Percentiles rank a stretch among this genome's conserved stretches.
These are phyloP conservation scores for Geotrypetes seraphini DNA, from an alignment of 2,797 vertebrate genomes.

Conservation along the genomic window DNA sequence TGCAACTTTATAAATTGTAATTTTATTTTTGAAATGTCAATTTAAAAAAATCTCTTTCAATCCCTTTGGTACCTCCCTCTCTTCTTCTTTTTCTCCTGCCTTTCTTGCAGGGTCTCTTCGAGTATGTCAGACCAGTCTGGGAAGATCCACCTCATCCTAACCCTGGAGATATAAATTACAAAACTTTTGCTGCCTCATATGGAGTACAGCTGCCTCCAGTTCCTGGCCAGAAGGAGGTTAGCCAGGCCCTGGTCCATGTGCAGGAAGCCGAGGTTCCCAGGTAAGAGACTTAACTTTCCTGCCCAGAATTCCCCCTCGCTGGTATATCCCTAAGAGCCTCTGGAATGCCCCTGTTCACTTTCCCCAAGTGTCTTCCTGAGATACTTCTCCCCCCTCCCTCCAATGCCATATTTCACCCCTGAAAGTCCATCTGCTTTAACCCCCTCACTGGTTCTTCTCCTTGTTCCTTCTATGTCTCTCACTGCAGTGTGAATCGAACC, in stretches of 20 bases:
- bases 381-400: too few relatives aligned
- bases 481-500: conserved; percentile 48
- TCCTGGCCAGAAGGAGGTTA: background rate
- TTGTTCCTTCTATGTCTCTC: background rate
- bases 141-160: background rate
- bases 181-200: conserved; percentile 29
- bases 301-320: too few relatives aligned
- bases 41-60: too few relatives aligned
- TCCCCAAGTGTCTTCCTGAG: too few relatives aligned
- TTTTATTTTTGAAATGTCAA: too few relatives aligned
- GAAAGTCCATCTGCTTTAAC: too few relatives aligned
- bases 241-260: background rate
- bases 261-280: conserved; percentile 7
- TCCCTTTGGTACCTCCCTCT: background rate
- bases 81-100: background rate
- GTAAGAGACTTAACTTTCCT: background rate
- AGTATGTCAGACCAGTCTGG: conserved; percentile 25
- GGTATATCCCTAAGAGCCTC: too few relatives aligned
- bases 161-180: conserved; percentile 16
- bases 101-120: conserved; percentile 33
- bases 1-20: too few relatives aligned
- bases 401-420: too few relatives aligned
- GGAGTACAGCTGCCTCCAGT: background rate
- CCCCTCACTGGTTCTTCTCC: background rate
- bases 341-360: too few relatives aligned